A percentile compares a stretch with the other conserved stretches of the same genome.
Conservation (phyloP, 2,888 invertebrate species). For the Oligia fasciuncula region DNA sequence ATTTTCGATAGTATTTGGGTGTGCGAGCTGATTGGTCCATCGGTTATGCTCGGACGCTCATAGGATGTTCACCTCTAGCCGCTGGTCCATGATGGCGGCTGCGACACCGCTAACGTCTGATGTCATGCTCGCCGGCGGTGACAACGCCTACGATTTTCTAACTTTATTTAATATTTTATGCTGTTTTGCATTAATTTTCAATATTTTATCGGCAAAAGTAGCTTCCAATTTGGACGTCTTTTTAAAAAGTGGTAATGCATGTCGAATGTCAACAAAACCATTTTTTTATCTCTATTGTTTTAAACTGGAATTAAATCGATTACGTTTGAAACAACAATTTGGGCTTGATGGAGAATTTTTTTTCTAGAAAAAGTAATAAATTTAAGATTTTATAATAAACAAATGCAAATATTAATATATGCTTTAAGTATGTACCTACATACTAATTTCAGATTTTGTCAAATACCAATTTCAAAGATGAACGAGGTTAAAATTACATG, state of each 20-base stretch:
- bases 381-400: background rate
- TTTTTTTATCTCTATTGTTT: conserved; percentile 18
- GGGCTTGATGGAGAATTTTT: background rate
- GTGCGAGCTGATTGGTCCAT: conserved; percentile 77
- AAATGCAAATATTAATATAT: background rate
- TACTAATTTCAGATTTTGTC: conserved; percentile 25
- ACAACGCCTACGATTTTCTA: conserved; percentile 64
- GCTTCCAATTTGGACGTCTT: conserved; percentile 3
- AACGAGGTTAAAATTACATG: conserved; percentile 60
- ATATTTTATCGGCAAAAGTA: conserved; percentile 41
- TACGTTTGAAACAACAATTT: background rate
- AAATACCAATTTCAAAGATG: conserved; percentile 47
- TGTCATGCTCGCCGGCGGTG: conserved; percentile 78
- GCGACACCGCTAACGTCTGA: conserved; percentile 77
- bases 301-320: background rate
- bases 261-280: conserved; percentile 2
- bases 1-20: conserved; percentile 76
- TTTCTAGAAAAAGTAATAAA: background rate
- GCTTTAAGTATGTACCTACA: background rate
- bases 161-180: conserved; percentile 57
- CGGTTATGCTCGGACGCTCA: conserved; percentile 76
- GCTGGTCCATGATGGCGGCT: conserved; percentile 60
- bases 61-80: conserved; percentile 85
- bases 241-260: conserved; percentile 14
- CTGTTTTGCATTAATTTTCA: conserved; percentile 58